Percentiles rank a stretch among this genome's conserved stretches.
Evolutionary conservation across 2,113 vertebrate genomes (phyloP).

Genomic region (Lathamus discolor): DNA sequence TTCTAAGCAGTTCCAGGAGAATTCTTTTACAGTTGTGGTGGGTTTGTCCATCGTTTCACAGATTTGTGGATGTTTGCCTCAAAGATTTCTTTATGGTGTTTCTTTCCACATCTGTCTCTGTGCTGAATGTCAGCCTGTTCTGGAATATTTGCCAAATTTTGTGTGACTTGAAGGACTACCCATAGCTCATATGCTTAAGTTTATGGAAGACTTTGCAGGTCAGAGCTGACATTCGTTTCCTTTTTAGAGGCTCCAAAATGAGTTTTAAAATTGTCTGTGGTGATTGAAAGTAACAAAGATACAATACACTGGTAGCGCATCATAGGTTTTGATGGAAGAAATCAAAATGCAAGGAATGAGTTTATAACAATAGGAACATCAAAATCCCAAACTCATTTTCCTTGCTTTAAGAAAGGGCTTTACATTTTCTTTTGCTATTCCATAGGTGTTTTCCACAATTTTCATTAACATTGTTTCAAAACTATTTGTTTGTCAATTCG

Average conservation of each 20-base stretch:
- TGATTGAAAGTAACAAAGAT: background rate
- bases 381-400: background rate
- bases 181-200: background rate
- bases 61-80: background rate
- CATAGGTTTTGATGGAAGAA: background rate
- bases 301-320: background rate
- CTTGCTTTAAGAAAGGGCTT: background rate
- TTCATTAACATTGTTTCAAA: background rate
- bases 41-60: background rate
- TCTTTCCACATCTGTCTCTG: background rate
- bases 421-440: background rate
- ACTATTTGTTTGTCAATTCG: background rate
- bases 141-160: background rate
- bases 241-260: background rate
- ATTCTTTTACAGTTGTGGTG: background rate
- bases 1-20: background rate
- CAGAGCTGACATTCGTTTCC: background rate
- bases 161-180: background rate
- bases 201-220: background rate
- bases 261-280: background rate
- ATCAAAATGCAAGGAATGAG: background rate
- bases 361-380: background rate
- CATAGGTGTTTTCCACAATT: background rate
- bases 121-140: background rate
- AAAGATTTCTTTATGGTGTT: background rate